A percentile compares a stretch with the other conserved stretches of the same genome.
Conservation (phyloP, 2,888 invertebrate species). For the Macrosiphum euphorbiae region DNA sequence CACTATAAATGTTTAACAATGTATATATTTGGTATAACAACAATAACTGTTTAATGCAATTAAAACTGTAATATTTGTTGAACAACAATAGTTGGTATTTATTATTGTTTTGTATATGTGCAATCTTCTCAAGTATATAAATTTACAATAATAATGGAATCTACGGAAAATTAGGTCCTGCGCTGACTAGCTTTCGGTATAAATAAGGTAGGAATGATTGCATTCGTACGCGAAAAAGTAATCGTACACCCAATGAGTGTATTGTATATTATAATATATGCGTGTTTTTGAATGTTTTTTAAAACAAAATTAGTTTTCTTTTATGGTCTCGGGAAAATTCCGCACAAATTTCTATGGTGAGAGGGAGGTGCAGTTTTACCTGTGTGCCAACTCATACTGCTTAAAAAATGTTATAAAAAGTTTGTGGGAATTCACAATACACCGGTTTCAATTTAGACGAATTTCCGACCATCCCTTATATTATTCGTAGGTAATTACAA, state of each 20-base stretch:
- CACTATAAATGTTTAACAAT: too few relatives aligned
- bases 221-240: not conserved
- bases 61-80: not conserved
- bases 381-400: not conserved
- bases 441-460: conserved; percentile 2
- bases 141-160: not conserved
- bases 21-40: not conserved
- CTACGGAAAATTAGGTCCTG: not conserved
- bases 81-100: not conserved
- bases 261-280: too few relatives aligned
- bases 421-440: not conserved
- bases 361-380: not conserved
- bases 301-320: conserved; percentile 21
- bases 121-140: not conserved
- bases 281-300: not conserved
- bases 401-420: not conserved
- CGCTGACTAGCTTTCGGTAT: not conserved
- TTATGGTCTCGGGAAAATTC: not conserved
- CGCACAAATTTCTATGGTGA: not conserved
- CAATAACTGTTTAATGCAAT: not conserved
- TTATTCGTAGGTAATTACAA: not conserved
- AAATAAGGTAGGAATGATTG: conserved; percentile 2
- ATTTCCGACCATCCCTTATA: not conserved
- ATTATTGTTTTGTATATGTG: not conserved
- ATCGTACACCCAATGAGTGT: not conserved